Percentiles rank a stretch among this genome's conserved stretches.
These are phyloP conservation scores for Xiphophorus maculatus DNA, from an alignment of 2,113 vertebrate genomes.

Conservation along the genomic window DNA sequence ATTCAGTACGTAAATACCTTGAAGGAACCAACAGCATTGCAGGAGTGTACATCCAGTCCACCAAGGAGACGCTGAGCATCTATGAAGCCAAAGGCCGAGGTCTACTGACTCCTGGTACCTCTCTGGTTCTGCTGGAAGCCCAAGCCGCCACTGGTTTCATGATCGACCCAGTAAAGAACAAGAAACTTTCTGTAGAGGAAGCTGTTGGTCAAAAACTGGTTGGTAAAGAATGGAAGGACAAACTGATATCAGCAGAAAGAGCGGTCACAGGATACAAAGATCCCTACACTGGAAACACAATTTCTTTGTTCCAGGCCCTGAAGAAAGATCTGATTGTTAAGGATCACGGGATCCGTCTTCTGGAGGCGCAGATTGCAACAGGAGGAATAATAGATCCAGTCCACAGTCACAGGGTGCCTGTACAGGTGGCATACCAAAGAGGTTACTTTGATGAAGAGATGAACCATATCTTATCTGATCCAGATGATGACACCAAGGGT, in stretches of 20 bases:
- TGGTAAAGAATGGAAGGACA: conserved; percentile 54
- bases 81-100: conserved; percentile 80
- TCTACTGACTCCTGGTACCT: conserved; percentile 81
- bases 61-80: conserved; percentile 78
- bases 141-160: conserved; percentile 87
- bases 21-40: conserved; percentile 80
- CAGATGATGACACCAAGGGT: conserved; percentile 81
- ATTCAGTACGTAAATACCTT: conserved; percentile 80
- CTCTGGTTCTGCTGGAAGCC: conserved; percentile 86
- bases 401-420: conserved; percentile 79
- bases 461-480: conserved; percentile 78
- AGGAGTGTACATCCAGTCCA: conserved; percentile 80
- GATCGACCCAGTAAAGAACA: conserved; percentile 83
- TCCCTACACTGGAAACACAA: conserved; percentile 55
- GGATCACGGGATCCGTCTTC: conserved; percentile 59
- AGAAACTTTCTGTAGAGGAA: conserved; percentile 83
- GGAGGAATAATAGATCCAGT: conserved; percentile 82
- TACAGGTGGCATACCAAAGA: conserved; percentile 81
- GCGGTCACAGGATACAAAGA: conserved; percentile 64
- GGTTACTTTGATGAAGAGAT: conserved; percentile 85
- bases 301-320: conserved; percentile 64
- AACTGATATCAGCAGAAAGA: conserved; percentile 62
- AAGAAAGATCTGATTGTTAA: conserved; percentile 64
- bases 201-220: conserved; percentile 67
- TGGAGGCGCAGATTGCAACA: conserved; percentile 78